Evolutionary conservation across 2,888 invertebrate genomes (phyloP), one percentile per base, ranked within the genome.

Genomic region (Eumacrocentrus americanus): DNA sequence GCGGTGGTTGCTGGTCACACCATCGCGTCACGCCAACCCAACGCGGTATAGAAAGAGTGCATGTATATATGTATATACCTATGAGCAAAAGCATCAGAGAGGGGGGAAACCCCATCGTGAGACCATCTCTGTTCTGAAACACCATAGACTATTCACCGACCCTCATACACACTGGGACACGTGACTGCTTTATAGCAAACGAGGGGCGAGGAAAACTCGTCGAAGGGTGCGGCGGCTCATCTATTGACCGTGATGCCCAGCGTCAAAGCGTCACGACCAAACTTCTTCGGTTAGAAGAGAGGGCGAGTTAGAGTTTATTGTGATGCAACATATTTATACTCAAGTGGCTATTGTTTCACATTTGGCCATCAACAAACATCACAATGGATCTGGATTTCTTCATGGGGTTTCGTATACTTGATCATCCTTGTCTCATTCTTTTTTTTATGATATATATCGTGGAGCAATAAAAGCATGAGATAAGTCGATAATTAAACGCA

Each of bases 101-200:
- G 25, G 50, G 51, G 56, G 64, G 44, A 54, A 61, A 69, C 70
- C 75, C 72, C 73, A 74, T 76, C 73, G 75, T 74, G 76, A 75
- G 76, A 76, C 70, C 72, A 75, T 75, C 75, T 72, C 73, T 70
- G 69, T 70, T 67, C 62, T 70, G 70, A 74, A 75, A 74, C 70
- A 71, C 71, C 71, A 66, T 70, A 62, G 70, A 66, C 69, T 68
- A 71, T 74, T 73, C 68, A 70, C 57, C 47, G 64, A 68, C 70
- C 72, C 70, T 70, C 70, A 65, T 72, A 61, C 64, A 67, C 62
- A 55, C 54, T 40, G 50, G 48, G 60, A 75, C 77, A 77, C 77
- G 77, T 76, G 77, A 76, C 77, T 75, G 70, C 73, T 75, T 77
- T 75, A 73, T 73, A 72, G 72, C 67, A 61, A 63, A 66, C 50